phyloP scores from a whole-genome alignment of 2,888 invertebrate species.

The Drosophila barbarae region DNA sequence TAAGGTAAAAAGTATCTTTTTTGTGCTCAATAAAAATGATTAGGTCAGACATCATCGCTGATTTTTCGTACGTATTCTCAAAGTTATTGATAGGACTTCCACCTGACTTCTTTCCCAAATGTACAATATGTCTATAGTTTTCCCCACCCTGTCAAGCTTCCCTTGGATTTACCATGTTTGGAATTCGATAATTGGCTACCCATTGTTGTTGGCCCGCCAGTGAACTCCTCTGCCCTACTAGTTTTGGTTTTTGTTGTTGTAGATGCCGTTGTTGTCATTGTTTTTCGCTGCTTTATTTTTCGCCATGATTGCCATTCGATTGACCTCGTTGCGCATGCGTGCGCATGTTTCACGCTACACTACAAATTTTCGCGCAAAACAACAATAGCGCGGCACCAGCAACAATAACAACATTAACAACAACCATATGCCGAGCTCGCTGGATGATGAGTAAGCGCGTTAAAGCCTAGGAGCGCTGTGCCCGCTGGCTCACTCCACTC shows the following conservation, averaged over 20 bases:
- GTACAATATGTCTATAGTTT: background rate
- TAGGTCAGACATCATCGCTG: background rate
- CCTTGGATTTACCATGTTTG: constrained; percentile 24
- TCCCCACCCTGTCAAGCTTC: background rate
- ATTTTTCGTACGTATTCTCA: background rate
- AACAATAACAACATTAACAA: constrained; percentile 1
- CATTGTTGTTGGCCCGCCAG: constrained; percentile 30
- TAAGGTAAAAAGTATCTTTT: background rate
- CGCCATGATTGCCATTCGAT: constrained; percentile 69
- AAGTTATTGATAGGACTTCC: background rate
- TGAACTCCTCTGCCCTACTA: constrained; percentile 28
- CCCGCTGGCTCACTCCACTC: constrained; percentile 32
- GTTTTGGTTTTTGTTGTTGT: constrained; percentile 10
- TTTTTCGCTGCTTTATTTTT: constrained; percentile 31
- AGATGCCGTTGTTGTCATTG: constrained; percentile 49
- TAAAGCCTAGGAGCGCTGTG: constrained; percentile 40
- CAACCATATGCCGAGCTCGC: constrained; percentile 46
- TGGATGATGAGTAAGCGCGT: constrained; percentile 64
- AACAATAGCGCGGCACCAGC: constrained; percentile 13
- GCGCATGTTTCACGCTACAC: constrained; percentile 74
- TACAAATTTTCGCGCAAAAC: constrained; percentile 62
- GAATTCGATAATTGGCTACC: constrained; percentile 33
- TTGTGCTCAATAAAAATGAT: background rate
- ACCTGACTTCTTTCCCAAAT: constrained; percentile 2
- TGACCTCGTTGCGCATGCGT: constrained; percentile 76